Conservation (phyloP, 2,797 vertebrate species). For the Geotria australis region DNA sequence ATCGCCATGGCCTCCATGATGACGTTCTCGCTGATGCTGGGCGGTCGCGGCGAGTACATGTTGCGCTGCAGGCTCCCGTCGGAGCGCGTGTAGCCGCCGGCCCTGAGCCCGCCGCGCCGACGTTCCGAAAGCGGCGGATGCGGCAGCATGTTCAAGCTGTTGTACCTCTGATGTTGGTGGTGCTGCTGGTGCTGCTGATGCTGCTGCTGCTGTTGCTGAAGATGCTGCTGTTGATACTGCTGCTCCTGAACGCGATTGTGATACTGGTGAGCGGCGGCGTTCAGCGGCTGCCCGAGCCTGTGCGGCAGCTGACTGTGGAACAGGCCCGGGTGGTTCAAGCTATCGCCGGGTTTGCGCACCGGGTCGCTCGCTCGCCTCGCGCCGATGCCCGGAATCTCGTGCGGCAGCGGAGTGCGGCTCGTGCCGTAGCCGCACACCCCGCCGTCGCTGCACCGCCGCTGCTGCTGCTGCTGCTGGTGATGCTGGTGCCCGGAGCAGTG, state of each 20-base stretch:
- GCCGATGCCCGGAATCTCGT: conserved; percentile 22
- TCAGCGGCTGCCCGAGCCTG: conserved; percentile 51
- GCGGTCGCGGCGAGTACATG: conserved; percentile 32
- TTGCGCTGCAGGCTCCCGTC: conserved; percentile 6
- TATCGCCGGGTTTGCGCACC: conserved; percentile 11
- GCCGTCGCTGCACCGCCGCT: conserved; percentile 48
- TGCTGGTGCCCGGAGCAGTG: no score
- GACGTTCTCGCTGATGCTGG: conserved; percentile 69
- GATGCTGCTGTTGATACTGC: no score
- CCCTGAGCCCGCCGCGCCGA: conserved; percentile 13
- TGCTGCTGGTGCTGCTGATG: no score
- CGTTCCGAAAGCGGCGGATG: conserved; percentile 9
- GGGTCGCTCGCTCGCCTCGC: conserved; percentile 61
- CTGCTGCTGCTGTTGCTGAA: no score
- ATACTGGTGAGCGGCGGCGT: conserved; percentile 5
- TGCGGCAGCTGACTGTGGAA: conserved; percentile 20
- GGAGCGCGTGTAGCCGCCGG: conserved; percentile 15
- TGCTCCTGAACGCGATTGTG: no score
- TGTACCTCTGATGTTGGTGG: no score
- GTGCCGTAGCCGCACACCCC: conserved; percentile 18
- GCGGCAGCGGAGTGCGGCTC: conserved; percentile 28
- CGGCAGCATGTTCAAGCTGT: no score
- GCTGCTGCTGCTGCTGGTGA: conserved; percentile 2
- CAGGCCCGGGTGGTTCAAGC: conserved; percentile 8
- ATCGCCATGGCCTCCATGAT: conserved; percentile 41